These are phyloP conservation scores for Dasypogon diadema DNA, from an alignment of 2,888 invertebrate genomes.

Conservation along the genomic window DNA sequence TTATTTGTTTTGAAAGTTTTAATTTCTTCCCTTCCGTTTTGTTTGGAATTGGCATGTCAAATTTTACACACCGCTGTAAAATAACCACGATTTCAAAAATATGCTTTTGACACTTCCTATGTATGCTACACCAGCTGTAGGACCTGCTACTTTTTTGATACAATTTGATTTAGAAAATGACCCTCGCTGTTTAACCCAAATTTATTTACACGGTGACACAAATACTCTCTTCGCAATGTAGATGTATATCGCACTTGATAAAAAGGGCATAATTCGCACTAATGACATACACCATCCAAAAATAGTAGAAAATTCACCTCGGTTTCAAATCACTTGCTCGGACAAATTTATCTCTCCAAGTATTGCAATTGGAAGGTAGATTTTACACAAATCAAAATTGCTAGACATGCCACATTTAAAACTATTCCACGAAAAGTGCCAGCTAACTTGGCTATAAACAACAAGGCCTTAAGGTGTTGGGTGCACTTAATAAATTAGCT, in stretches of 20 bases:
- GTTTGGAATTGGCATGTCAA: conserved; percentile 9
- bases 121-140: background rate
- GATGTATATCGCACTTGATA: background rate
- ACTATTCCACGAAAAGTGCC: no score
- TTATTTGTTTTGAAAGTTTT: no score
- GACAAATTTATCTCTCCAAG: conserved; percentile 6
- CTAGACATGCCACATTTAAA: conserved; percentile 26
- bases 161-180: no score
- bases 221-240: background rate
- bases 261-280: conserved; percentile 22
- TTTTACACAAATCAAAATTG: conserved; percentile 2
- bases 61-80: conserved; percentile 45
- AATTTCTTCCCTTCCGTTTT: no score
- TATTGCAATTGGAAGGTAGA: background rate
- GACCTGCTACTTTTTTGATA: no score
- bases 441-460: no score
- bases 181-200: background rate
- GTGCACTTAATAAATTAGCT: no score
- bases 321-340: background rate
- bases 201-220: background rate
- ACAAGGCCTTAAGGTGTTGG: no score
- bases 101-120: conserved; percentile 26
- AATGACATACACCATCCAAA: conserved; percentile 14
- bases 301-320: conserved; percentile 33
- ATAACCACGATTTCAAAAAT: background rate